Evolutionary conservation across 2,113 vertebrate species (phyloP), one percentile per base, ranked within the genome.

Genomic region (Silurus meridionalis): DNA sequence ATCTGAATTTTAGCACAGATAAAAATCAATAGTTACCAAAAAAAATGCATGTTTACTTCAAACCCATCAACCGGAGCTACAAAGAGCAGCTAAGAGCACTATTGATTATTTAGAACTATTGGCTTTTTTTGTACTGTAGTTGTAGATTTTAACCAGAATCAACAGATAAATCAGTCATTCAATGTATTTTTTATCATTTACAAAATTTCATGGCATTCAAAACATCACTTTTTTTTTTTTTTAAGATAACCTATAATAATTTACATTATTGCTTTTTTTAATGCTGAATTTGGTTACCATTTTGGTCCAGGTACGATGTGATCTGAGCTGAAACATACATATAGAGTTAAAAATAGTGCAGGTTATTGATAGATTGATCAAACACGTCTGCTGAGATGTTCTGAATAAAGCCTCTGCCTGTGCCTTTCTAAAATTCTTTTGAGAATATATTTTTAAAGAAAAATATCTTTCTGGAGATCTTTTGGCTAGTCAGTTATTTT

Each of bases 91-190:
- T 72, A 21, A 48, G 15, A 48, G 69, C 37, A 46, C 61, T 19
- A 80, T 87, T 83, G 0, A 82, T 60, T 55, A 74, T 85, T 85
- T 86, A 64, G 61, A 28, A 87, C 81, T 63, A 15, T 21, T 55
- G 28, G 5, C 55, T 60, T 66, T 75, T 66, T 63, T 79, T 71
- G 37, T 69, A 66, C n/a, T 64, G 37, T 37, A 37, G 37, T 23
- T 66, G 63, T 13, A 66, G 63, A 66, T 25, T 66, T 25, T 5
- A 17, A 69, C 7, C 8, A 23, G 21, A n/a, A 63, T 63, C 61
- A n/a, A n/a, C 28, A 46, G 13, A 46, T 11, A 69, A 6, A 4
- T 69, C 4, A 37, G 13, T 37, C 66, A 69, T 0, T 25, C 63
- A 25, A 67, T 15, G 66, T 69, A 67, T 4, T 67, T 67, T 14